Percentiles rank a stretch among this genome's conserved stretches.
phyloP scores from a whole-genome alignment of 2,888 invertebrate species.

The Formica aserva region DNA sequence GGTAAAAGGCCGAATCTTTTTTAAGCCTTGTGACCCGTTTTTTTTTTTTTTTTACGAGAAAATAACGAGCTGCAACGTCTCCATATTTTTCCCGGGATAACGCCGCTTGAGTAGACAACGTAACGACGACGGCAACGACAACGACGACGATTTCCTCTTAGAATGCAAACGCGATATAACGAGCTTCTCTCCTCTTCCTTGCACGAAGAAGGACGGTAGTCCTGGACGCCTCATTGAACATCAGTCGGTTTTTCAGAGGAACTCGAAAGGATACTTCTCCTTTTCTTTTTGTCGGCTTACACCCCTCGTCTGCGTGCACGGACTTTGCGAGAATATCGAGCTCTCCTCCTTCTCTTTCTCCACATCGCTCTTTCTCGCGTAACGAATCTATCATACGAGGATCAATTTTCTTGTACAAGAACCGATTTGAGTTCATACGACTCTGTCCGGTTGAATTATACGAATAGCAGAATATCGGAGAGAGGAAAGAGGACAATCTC shows the following conservation, averaged over 20 bases:
- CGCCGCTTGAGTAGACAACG: constrained; percentile 55
- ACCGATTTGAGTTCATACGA: not conserved
- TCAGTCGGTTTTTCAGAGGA: constrained; percentile 42
- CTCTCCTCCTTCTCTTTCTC: not conserved
- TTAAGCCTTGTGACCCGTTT: constrained; percentile 30
- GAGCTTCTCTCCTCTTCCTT: constrained; percentile 53
- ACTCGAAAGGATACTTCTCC: constrained; percentile 14
- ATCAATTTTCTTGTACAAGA: constrained; percentile 15
- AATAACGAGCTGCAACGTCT: constrained; percentile 62
- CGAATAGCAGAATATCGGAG: not conserved
- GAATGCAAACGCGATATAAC: constrained; percentile 61
- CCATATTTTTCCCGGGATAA: constrained; percentile 33
- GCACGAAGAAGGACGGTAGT: constrained; percentile 13
- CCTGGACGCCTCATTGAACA: constrained; percentile 40
- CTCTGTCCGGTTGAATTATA: constrained; percentile 7
- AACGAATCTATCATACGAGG: constrained; percentile 12
- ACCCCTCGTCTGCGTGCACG: constrained; percentile 16
- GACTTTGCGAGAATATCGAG: constrained; percentile 7
- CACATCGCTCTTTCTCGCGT: not conserved
- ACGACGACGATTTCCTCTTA: constrained; percentile 48
- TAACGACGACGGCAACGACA: constrained; percentile 55
- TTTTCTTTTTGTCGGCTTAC: constrained; percentile 13
- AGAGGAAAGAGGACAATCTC: not conserved
- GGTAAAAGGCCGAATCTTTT: constrained; percentile 35
- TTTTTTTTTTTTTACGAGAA: constrained; percentile 45